These are phyloP conservation scores for Tigriopus japonicus DNA, from an alignment of 1,140 invertebrate genomes.

Conservation along the genomic window DNA sequence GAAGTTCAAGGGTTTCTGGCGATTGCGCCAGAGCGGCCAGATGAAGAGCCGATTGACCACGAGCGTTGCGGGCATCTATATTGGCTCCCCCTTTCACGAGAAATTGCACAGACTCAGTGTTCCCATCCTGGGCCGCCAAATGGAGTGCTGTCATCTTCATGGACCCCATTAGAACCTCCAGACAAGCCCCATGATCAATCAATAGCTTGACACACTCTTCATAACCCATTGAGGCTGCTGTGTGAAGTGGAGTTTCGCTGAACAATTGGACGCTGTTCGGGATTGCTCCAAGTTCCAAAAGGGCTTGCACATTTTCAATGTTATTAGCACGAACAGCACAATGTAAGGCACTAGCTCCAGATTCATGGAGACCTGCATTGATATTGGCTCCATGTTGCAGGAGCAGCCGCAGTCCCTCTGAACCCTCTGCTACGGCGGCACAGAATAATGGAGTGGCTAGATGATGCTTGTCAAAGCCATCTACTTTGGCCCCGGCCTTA, in stretches of 20 bases:
- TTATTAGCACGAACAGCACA: constrained; percentile 6
- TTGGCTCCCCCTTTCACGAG: constrained; percentile 7
- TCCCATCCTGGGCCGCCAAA: constrained; percentile 12
- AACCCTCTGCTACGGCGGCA: background rate
- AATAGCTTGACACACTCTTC: constrained; percentile 8
- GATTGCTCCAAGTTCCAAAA: constrained; percentile 7
- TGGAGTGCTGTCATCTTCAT: constrained; percentile 14
- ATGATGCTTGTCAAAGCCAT: constrained; percentile 8
- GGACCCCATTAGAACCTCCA: constrained; percentile 10
- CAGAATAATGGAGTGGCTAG: constrained; percentile 6
- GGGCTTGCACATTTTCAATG: constrained; percentile 2
- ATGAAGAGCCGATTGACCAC: constrained; percentile 11
- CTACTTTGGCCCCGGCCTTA: background rate
- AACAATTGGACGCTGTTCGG: constrained; percentile 12
- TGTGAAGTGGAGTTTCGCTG: constrained; percentile 14
- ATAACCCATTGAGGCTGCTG: constrained; percentile 12
- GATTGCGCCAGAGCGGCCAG: constrained; percentile 10
- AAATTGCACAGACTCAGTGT: background rate
- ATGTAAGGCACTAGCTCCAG: constrained; percentile 8
- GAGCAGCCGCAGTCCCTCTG: background rate
- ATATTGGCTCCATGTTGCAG: background rate
- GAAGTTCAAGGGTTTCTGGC: constrained; percentile 14
- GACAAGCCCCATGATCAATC: constrained; percentile 11
- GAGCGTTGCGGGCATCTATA: background rate
- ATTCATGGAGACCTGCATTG: constrained; percentile 10